Evolutionary conservation across 2,888 invertebrate species (phyloP).

Genomic region (Ophion ventricosus): DNA sequence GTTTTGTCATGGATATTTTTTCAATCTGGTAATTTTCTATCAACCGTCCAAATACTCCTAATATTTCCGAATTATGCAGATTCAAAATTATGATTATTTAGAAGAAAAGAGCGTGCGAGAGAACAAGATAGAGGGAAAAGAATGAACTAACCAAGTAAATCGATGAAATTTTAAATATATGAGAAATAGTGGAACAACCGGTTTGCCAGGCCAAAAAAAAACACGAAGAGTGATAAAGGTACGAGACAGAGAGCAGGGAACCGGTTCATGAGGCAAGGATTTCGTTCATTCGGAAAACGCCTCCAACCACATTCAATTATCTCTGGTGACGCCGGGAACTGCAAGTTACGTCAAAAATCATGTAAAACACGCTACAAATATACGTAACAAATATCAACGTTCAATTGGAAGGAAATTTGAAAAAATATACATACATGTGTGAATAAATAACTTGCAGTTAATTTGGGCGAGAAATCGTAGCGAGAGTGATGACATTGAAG

Average conservation of each 20-base stretch:
- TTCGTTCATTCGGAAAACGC: constrained; percentile 26
- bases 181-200: constrained; percentile 25
- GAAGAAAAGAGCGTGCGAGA: background rate
- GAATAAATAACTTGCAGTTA: background rate
- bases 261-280: constrained; percentile 27
- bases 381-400: background rate
- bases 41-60: background rate
- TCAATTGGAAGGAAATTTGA: background rate
- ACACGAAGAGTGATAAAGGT: background rate
- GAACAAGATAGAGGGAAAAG: background rate
- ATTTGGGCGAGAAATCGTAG: background rate
- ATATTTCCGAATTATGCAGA: background rate
- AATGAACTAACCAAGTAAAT: constrained; percentile 4
- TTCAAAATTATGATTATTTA: background rate
- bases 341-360: constrained; percentile 3
- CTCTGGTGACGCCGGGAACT: background rate
- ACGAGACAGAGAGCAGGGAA: constrained; percentile 14
- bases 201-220: constrained; percentile 17
- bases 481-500: no score
- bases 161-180: constrained; percentile 6
- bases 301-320: background rate
- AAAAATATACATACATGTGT: background rate
- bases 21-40: no score
- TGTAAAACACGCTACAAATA: background rate
- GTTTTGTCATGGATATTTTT: background rate